Evolutionary conservation across 1,140 invertebrate genomes (phyloP).

Genomic region (Periplaneta americana): DNA sequence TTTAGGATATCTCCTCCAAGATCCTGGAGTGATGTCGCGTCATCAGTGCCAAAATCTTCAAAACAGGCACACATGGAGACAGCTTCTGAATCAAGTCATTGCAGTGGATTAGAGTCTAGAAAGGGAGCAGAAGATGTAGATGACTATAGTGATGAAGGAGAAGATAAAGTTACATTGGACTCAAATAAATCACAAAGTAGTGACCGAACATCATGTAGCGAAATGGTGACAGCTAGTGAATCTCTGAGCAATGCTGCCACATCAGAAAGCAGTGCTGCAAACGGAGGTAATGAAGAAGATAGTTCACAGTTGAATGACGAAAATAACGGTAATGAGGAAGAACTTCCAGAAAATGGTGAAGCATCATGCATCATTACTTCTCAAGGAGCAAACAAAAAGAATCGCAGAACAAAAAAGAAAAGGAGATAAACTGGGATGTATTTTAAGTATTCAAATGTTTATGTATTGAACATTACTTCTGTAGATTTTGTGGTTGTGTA

Average conservation of each 20-base stretch:
- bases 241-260: neutral
- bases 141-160: neutral
- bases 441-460: neutral
- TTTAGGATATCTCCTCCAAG: neutral
- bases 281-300: neutral
- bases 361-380: neutral
- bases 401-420: neutral
- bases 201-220: neutral
- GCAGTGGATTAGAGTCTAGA: neutral
- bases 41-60: neutral
- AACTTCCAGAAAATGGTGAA: neutral
- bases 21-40: neutral
- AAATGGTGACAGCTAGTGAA: neutral
- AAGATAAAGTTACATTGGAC: neutral
- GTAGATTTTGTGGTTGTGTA: neutral
- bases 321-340: neutral
- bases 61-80: neutral
- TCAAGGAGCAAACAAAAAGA: slow-evolving; percentile 1
- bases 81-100: neutral
- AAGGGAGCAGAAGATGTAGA: neutral
- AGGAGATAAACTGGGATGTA: neutral
- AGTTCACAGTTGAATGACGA: neutral
- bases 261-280: neutral
- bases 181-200: neutral
- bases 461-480: neutral